Evolutionary conservation across 1,140 invertebrate species (phyloP), one percentile per base, ranked within the genome.

Genomic region (Pentalonia nigronervosa): DNA sequence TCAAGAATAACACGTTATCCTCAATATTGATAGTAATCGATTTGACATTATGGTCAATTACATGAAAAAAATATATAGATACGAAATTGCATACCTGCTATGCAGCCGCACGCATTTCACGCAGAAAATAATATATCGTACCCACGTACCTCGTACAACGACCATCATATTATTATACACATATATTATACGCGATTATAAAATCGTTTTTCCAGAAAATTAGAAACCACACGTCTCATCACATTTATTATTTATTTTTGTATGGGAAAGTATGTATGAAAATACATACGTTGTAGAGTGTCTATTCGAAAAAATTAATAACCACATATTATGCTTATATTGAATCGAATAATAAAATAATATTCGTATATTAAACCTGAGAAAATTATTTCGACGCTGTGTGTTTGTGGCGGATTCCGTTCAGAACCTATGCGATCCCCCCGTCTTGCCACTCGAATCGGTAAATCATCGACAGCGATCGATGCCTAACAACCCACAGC

Each of bases 161-260:
- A 17, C 60, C 56, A 60, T 60, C 30, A n/a, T n/a, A n/a, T 6
- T 76, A 14, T 76, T 76, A 7, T 20, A 67, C 60, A 76, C n/a
- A 76, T 14, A 76, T 23, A 60, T n/a, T 60, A 30, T n/a, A n/a
- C 7, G 60, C 30, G 60, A 67, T 67, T 14, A 41, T 86, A 86
- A 86, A 86, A 86, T 86, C 25, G 25, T 48, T 86, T 86, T 86
- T 25, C 84, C 36, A 86, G 84, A 86, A 86, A 86, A 86, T 86
- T 86, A 86, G 21, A 86, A 86, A 47, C 25, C 84, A 86, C 84
- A 86, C 30, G n/a, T 76, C n/a, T n/a, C 30, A 76, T 76, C n/a
- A n/a, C n/a, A 76, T 76, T n/a, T 76, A 76, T 67, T 67, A 17
- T 6, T 0, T n/a, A n/a, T 30, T 0, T 30, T 14, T 30, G 56